phyloP scores from a whole-genome alignment of 2,113 vertebrate species.

The Microtus ochrogaster region DNA sequence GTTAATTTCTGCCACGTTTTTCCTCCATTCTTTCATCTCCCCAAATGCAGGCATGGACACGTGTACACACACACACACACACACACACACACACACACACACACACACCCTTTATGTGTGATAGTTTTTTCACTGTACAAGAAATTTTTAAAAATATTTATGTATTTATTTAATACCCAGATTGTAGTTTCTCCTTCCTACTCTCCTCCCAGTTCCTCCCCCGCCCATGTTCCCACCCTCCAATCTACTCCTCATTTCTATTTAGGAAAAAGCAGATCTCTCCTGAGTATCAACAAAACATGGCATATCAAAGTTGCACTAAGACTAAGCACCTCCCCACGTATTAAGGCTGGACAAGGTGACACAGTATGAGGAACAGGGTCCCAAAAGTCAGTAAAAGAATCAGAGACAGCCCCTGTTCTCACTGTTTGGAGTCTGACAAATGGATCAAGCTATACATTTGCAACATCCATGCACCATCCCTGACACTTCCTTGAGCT shows the following conservation, averaged over 20 bases:
- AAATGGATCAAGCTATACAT: background rate
- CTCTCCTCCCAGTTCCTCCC: background rate
- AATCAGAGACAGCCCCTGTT: background rate
- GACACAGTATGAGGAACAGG: background rate
- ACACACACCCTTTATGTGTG: background rate
- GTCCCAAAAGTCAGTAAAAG: background rate
- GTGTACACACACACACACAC: background rate
- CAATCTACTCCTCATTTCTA: background rate
- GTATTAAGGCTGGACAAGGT: background rate
- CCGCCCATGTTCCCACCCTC: background rate
- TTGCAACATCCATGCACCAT: background rate
- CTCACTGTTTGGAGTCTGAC: background rate
- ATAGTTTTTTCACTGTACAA: background rate
- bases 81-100: background rate
- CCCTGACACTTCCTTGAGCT: background rate
- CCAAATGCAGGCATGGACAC: background rate
- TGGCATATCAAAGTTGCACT: background rate
- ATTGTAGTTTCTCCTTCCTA: background rate
- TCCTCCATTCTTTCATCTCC: background rate
- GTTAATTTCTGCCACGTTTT: background rate
- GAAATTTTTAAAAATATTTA: no score
- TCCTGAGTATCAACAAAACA: background rate
- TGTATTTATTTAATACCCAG: background rate
- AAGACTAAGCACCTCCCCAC: background rate
- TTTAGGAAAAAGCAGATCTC: background rate